phyloP scores from a whole-genome alignment of 2,113 vertebrate species.

The Seriola aureovittata region DNA sequence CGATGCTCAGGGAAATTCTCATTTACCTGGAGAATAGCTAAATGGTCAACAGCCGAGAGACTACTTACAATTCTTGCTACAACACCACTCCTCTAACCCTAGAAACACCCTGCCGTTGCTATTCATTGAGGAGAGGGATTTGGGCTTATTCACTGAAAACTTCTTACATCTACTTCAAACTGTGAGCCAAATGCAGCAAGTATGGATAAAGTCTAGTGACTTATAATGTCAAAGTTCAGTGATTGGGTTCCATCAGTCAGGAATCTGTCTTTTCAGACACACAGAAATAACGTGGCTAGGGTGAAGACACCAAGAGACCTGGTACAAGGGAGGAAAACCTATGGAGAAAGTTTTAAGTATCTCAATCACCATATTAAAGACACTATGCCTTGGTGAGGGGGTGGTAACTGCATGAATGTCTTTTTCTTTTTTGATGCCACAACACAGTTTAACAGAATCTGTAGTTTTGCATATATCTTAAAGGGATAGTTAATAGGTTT shows the following conservation, averaged over 20 bases:
- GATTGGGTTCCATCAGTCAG: not conserved
- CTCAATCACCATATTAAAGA: not conserved
- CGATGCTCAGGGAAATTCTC: not conserved
- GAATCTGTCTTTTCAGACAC: slow-evolving; percentile 12
- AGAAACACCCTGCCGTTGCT: not conserved
- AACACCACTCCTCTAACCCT: not conserved
- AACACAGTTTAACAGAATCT: not conserved
- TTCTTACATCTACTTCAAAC: not conserved
- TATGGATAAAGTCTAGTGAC: not conserved
- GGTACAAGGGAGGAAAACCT: not conserved
- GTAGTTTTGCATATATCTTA: not conserved
- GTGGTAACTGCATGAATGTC: not conserved
- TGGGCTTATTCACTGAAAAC: slow-evolving; percentile 10
- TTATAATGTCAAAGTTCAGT: slow-evolving; percentile 7
- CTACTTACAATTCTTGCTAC: not conserved
- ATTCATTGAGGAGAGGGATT: slow-evolving; percentile 1
- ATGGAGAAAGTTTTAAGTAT: not conserved
- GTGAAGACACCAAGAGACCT: not conserved
- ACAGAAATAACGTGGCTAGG: not conserved
- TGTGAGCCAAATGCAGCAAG: not conserved
- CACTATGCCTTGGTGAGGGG: not conserved
- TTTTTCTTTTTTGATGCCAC: slow-evolving; percentile 13
- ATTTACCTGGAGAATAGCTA: not conserved
- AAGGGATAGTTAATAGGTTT: no score
- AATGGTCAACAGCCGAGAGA: not conserved